Evolutionary conservation across 2,888 invertebrate species (phyloP).

Genomic region (Cerceris rybyensis): DNA sequence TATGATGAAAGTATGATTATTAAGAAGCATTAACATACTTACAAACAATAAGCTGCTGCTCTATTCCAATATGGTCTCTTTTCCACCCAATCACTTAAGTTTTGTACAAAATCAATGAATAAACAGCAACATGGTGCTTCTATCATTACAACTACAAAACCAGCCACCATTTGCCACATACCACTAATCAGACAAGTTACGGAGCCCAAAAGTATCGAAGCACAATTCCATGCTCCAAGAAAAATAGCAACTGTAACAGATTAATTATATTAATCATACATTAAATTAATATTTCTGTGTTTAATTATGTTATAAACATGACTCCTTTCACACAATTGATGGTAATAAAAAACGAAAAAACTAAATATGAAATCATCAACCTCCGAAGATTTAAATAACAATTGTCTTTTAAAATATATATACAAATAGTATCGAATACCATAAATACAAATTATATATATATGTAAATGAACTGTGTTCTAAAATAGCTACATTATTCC

Average conservation of each 20-base stretch:
- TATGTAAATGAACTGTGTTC: no score
- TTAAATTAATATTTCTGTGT: not conserved
- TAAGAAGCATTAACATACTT: slow-evolving; percentile 81
- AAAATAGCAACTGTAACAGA: slow-evolving; percentile 89
- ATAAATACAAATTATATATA: no score
- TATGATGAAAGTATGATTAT: not conserved
- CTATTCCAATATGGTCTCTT: slow-evolving; percentile 94
- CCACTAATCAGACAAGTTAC: slow-evolving; percentile 89
- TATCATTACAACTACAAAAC: slow-evolving; percentile 92
- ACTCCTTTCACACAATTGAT: not conserved
- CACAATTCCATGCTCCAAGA: slow-evolving; percentile 90
- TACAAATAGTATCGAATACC: no score
- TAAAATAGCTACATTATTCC: no score
- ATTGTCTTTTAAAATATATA: no score
- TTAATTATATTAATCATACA: slow-evolving; percentile 7
- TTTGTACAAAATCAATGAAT: slow-evolving; percentile 97
- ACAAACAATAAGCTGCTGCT: slow-evolving; percentile 93
- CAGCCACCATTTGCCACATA: slow-evolving; percentile 93
- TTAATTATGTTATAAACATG: not conserved
- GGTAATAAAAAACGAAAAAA: not conserved
- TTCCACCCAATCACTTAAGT: slow-evolving; percentile 92
- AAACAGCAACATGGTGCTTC: slow-evolving; percentile 99
- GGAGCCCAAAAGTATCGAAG: slow-evolving; percentile 85
- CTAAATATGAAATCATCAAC: no score
- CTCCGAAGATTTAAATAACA: no score